Evolutionary conservation across 2,888 invertebrate species (phyloP).

Genomic region (Caprella mutica): DNA sequence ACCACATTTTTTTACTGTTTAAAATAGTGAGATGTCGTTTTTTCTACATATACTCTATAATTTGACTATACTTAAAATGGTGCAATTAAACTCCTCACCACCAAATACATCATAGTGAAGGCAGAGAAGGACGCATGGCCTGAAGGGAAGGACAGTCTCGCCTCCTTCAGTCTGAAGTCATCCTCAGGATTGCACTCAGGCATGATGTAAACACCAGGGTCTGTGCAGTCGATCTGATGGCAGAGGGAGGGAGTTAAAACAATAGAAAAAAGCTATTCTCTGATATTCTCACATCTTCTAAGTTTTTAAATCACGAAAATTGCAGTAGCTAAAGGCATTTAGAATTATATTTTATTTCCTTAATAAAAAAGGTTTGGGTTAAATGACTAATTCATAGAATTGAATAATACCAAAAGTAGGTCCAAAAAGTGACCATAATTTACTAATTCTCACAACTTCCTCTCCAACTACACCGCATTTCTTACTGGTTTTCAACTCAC

Average conservation of each 20-base stretch:
- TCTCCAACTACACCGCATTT: too few species aligned
- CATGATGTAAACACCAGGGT: background rate
- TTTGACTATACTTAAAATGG: too few species aligned
- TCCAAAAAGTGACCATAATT: too few species aligned
- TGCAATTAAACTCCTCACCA: too few species aligned
- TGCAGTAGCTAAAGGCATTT: background rate
- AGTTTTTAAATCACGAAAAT: too few species aligned
- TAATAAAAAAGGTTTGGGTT: background rate
- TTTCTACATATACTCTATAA: too few species aligned
- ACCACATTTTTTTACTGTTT: too few species aligned
- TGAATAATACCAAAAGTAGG: too few species aligned
- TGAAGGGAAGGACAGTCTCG: constrained; percentile 38
- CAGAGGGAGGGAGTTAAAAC: background rate
- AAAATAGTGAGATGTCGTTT: too few species aligned
- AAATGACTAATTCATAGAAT: background rate
- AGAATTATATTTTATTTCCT: background rate
- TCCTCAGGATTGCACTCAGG: constrained; percentile 11
- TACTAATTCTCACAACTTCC: too few species aligned
- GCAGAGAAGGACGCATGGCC: constrained; percentile 39
- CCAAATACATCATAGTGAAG: constrained; percentile 65
- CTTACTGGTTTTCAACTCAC: constrained; percentile 5
- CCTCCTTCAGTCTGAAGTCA: constrained; percentile 25
- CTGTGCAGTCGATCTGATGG: constrained; percentile 2
- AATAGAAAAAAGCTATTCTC: background rate
- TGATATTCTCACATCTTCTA: too few species aligned